A percentile compares a stretch with the other conserved stretches of the same genome.
These are phyloP conservation scores for Halcyon smyrnensis DNA, from an alignment of 2,797 vertebrate species.

Conservation along the genomic window DNA sequence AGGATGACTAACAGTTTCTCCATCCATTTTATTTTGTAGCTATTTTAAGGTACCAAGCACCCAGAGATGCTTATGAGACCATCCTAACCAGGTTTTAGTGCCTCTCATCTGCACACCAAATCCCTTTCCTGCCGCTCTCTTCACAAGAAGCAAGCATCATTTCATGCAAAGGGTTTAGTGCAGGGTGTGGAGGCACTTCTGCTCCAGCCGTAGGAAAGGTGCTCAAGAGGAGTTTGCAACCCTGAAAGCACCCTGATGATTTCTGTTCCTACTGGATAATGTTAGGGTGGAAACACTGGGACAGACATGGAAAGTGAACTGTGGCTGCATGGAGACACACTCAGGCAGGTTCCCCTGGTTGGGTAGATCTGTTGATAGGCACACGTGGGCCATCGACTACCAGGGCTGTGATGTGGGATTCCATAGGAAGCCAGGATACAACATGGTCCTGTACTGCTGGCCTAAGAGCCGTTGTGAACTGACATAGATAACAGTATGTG, in stretches of 20 bases:
- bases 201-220: fast-evolving
- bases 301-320: neutral
- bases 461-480: neutral
- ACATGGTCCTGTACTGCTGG: neutral
- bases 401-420: neutral
- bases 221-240: neutral
- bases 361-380: neutral
- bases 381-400: fast-evolving
- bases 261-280: neutral
- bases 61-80: conserved; percentile 37
- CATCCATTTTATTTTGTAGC: conserved; percentile 39
- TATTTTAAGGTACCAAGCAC: neutral
- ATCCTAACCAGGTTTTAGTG: neutral
- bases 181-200: neutral
- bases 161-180: neutral
- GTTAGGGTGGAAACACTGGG: neutral
- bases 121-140: neutral
- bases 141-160: neutral
- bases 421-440: neutral
- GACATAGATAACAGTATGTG: neutral
- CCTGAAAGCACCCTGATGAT: neutral
- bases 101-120: neutral
- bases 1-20: conserved; percentile 42
- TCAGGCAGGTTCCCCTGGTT: neutral
- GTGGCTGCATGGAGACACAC: neutral